Percentiles rank a stretch among this genome's conserved stretches.
Evolutionary conservation across 2,888 invertebrate genomes (phyloP).

Genomic region (Dexiosoma caninum): DNA sequence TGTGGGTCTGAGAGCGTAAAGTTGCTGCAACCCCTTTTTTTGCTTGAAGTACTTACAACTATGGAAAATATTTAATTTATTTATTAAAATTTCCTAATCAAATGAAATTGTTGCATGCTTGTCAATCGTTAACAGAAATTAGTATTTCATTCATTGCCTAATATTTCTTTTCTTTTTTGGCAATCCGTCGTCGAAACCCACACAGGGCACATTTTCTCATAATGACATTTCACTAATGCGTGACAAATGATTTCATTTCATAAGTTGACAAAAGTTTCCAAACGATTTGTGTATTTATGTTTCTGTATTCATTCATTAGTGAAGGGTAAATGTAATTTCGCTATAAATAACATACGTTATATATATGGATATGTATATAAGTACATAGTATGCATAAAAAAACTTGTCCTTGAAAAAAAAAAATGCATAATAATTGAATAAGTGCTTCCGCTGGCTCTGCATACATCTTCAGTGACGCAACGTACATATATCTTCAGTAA

Average conservation of each 20-base stretch:
- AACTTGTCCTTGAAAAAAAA: too few species aligned
- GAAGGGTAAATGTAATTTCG: background rate
- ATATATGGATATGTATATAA: too few species aligned
- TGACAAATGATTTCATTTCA: conserved; percentile 57
- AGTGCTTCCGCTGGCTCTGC: too few species aligned
- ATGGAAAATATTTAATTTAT: conserved; percentile 27
- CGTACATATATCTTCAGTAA: too few species aligned
- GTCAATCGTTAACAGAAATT: conserved; percentile 60
- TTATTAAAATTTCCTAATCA: conserved; percentile 55
- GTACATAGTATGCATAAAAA: too few species aligned
- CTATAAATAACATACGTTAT: too few species aligned
- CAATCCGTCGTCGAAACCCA: conserved; percentile 14
- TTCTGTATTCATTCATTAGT: background rate
- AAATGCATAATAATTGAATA: too few species aligned
- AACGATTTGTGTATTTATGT: background rate
- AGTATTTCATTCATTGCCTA: conserved; percentile 60
- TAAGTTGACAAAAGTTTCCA: conserved; percentile 45
- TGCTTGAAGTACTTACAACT: background rate
- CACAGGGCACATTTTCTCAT: conserved; percentile 6
- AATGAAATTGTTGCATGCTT: conserved; percentile 64
- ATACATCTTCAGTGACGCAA: too few species aligned
- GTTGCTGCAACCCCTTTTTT: background rate
- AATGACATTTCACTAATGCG: conserved; percentile 59
- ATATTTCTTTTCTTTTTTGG: conserved; percentile 14
- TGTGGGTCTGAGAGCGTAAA: too few species aligned